Evolutionary conservation across 2,888 invertebrate genomes (phyloP).

Genomic region (Neria commutata): DNA sequence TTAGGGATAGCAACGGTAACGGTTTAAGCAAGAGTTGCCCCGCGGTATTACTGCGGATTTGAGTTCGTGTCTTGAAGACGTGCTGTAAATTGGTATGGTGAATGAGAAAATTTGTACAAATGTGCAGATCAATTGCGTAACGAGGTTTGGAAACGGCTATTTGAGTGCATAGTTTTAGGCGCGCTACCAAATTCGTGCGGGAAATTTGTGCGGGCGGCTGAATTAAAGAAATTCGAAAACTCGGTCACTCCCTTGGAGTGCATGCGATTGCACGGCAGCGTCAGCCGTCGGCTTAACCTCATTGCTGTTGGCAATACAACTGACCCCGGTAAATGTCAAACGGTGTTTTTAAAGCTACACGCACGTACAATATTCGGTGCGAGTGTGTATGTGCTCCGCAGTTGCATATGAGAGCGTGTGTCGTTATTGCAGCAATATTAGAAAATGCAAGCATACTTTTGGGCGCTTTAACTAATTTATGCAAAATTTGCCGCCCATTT

Average conservation of each 20-base stretch:
- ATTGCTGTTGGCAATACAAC: constrained; percentile 4
- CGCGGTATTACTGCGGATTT: neutral
- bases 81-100: neutral
- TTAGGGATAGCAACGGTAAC: constrained; percentile 40
- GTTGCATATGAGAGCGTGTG: neutral
- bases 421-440: neutral
- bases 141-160: too few species aligned
- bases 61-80: too few species aligned
- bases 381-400: neutral
- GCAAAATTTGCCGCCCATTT: neutral
- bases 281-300: neutral
- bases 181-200: constrained; percentile 4
- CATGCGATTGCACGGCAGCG: neutral
- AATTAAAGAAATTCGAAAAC: neutral
- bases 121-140: too few species aligned
- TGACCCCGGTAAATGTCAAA: constrained; percentile 27
- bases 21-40: constrained; percentile 23
- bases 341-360: neutral
- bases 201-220: neutral
- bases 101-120: neutral
- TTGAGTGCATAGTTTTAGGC: too few species aligned
- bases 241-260: constrained; percentile 1
- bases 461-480: neutral
- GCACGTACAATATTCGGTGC: neutral
- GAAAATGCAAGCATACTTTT: neutral